These are phyloP conservation scores for Phymorhynchus buccinoides DNA, from an alignment of 1,140 invertebrate species.

Conservation along the genomic window DNA sequence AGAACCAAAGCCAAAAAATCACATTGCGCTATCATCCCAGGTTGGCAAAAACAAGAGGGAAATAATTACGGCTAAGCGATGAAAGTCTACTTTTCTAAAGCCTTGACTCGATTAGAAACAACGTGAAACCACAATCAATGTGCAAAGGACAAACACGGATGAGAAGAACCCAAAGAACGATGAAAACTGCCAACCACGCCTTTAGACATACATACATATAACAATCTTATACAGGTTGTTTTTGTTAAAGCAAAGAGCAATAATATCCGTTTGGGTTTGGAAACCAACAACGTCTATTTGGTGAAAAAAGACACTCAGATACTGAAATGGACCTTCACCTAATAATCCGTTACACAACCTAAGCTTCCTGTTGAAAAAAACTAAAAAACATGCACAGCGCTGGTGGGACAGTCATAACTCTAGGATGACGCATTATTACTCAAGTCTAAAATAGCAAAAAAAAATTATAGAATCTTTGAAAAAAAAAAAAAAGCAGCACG, in stretches of 20 bases:
- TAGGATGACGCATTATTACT: neutral
- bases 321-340: neutral
- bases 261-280: neutral
- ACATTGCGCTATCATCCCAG: too few species aligned
- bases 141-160: too few species aligned
- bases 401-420: neutral
- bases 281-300: neutral
- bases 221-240: slow-evolving; percentile 27
- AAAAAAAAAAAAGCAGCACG: neutral
- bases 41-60: too few species aligned
- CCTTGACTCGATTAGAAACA: too few species aligned
- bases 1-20: too few species aligned
- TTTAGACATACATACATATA: slow-evolving; percentile 18
- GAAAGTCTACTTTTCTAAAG: too few species aligned
- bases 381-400: neutral
- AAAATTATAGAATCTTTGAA: neutral
- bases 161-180: neutral
- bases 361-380: neutral
- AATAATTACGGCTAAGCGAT: too few species aligned
- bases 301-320: neutral
- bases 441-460: neutral
- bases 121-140: too few species aligned
- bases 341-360: neutral
- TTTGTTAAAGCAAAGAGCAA: slow-evolving; percentile 27
- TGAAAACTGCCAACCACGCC: slow-evolving; percentile 16